Evolutionary conservation across 1,140 invertebrate genomes (phyloP), one percentile per base, ranked within the genome.

Genomic region (Caligus rogercresseyi): DNA sequence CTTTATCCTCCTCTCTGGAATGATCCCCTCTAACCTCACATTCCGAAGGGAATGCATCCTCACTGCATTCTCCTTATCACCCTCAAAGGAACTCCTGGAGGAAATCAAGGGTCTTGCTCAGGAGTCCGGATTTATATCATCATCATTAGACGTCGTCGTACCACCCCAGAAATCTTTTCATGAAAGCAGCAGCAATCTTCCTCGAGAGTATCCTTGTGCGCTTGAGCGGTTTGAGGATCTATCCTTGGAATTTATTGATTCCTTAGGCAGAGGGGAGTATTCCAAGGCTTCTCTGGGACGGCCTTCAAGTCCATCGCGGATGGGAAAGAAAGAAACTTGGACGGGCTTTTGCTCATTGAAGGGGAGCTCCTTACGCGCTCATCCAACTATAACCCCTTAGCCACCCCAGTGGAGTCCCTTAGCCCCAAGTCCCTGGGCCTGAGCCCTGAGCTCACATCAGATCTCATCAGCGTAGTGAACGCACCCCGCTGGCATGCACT

Each of bases 401-500:
- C 15, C 26, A 25, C 15, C 57, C 57, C 57, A 2, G 18, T 60
- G 15, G 51, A 43, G 24, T 25, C 57, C 1, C 21, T 60, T 24
- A 18, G 15, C 16, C 16, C 70, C 2, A 74, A 76, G 43, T 74
- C 74, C 61, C 69, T 80, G 1, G 79, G 79, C 1, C 68, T 81
- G 2, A 75, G 76, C 24, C 70, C 73, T 15, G 76, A 76, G 31
- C 65, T 81, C 1, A 77, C 75, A 67, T 77, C 80, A 68, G 80
- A 82, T 69, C 66, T 82, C 3, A 73, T 76, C 1, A 77, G 79
- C 1, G 75, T 81, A 26, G 63, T 81, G 4, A 79, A 75, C 57
- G 76, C 78, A 69, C 78, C 78, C 1, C 69, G 80, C 24, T 80
- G 79, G 69, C 78, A 80, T 53, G 73, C 77, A 65, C 72, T 82